Evolutionary conservation across 1,140 invertebrate species (phyloP).

Genomic region (Ridgeia piscesae): DNA sequence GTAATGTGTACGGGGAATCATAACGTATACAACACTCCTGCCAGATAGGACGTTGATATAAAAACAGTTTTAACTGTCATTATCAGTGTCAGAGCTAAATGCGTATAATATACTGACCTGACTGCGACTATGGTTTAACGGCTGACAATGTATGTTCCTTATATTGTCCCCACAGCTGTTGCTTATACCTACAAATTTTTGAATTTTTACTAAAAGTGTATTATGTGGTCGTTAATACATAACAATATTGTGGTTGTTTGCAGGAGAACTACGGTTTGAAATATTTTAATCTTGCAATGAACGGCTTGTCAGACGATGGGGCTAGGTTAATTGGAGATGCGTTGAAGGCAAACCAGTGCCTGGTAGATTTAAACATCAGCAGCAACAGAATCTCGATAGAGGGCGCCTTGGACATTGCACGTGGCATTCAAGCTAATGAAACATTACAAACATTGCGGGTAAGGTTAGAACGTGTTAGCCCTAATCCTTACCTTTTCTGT

Average conservation of each 20-base stretch:
- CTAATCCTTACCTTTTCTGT: too few relatives aligned
- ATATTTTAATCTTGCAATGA: conserved; percentile 46
- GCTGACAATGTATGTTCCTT: too few relatives aligned
- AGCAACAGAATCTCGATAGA: conserved; percentile 42
- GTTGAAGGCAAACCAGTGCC: conserved; percentile 44
- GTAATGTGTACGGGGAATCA: too few relatives aligned
- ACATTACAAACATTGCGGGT: conserved; percentile 41
- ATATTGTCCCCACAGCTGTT: too few relatives aligned
- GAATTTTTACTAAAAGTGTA: background rate
- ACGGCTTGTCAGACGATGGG: conserved; percentile 43
- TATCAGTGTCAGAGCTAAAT: too few relatives aligned
- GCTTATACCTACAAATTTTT: too few relatives aligned
- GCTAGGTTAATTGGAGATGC: conserved; percentile 44
- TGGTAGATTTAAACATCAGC: conserved; percentile 44
- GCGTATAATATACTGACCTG: too few relatives aligned
- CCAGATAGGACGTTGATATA: too few relatives aligned
- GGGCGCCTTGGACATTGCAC: conserved; percentile 40
- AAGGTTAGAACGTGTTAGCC: background rate
- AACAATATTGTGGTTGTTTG: background rate
- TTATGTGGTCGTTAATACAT: background rate
- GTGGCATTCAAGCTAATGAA: conserved; percentile 45
- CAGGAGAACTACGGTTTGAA: conserved; percentile 47
- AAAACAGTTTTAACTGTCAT: too few relatives aligned
- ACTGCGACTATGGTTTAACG: too few relatives aligned
- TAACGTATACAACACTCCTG: too few relatives aligned